Percentiles rank a stretch among this genome's conserved stretches.
phyloP scores from a whole-genome alignment of 2,888 invertebrate genomes.

The Himalopsyche tibetana region DNA sequence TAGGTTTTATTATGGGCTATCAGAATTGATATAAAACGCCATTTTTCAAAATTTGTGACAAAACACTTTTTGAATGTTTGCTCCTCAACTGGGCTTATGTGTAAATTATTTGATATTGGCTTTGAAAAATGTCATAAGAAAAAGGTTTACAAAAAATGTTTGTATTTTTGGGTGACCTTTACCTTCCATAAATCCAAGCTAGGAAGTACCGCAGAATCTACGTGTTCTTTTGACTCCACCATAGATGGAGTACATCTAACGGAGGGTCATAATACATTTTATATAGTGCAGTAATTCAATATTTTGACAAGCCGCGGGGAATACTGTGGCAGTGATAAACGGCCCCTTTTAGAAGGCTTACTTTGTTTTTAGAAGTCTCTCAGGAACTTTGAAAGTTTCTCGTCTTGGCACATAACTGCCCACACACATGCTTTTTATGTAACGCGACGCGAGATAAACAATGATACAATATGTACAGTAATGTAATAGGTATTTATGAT shows the following conservation, averaged over 20 bases:
- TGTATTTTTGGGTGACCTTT: too few species aligned
- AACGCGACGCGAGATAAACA: background rate
- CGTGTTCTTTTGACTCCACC: slow-evolving; percentile 26
- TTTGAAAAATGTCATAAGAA: too few species aligned
- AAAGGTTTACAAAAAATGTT: too few species aligned
- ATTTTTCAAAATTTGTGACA: too few species aligned
- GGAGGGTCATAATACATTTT: slow-evolving; percentile 52
- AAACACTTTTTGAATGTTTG: too few species aligned
- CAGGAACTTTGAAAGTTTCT: slow-evolving; percentile 42
- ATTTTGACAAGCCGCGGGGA: slow-evolving; percentile 64
- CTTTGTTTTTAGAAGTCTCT: slow-evolving; percentile 40
- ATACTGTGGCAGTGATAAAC: slow-evolving; percentile 62
- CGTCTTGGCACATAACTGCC: slow-evolving; percentile 34
- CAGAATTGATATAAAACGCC: too few species aligned
- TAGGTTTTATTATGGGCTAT: too few species aligned
- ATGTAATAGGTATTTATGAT: background rate
- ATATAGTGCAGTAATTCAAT: slow-evolving; percentile 63
- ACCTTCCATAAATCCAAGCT: too few species aligned
- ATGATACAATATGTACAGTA: slow-evolving; percentile 4
- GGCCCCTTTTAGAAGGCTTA: slow-evolving; percentile 56
- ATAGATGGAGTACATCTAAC: slow-evolving; percentile 25
- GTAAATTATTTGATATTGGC: too few species aligned
- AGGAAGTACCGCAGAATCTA: background rate
- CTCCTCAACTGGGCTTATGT: too few species aligned
- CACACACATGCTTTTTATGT: background rate